Evolutionary conservation across 2,888 invertebrate genomes (phyloP).

Genomic region (Gisinianus flammeolus): DNA sequence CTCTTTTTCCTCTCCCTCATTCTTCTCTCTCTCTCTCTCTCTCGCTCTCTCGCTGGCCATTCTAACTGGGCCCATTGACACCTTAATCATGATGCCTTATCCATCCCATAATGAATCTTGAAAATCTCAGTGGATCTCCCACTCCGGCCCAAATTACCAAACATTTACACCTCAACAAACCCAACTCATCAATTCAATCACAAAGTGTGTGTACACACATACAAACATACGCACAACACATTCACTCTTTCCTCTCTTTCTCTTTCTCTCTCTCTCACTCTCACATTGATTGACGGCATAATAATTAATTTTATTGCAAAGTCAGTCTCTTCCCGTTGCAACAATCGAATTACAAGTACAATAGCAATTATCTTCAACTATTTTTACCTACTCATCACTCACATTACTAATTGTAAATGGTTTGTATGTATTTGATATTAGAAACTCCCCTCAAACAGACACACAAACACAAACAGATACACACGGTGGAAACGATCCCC

Average conservation of each 20-base stretch:
- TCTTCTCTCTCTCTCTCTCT: conserved; percentile 25
- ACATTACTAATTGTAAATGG: conserved; percentile 16
- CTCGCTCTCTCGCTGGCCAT: too few relatives aligned
- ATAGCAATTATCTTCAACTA: conserved; percentile 37
- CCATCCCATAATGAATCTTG: conserved; percentile 39
- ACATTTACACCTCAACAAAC: conserved; percentile 37
- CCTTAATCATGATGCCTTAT: conserved; percentile 48
- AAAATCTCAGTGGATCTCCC: conserved; percentile 29
- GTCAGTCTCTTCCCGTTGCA: conserved; percentile 28
- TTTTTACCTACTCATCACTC: conserved; percentile 35
- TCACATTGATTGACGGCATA: conserved; percentile 40
- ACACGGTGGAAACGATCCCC: too few relatives aligned
- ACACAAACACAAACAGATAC: conserved; percentile 7
- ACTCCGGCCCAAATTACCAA: conserved; percentile 38
- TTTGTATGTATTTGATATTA: not conserved
- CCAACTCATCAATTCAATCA: conserved; percentile 37
- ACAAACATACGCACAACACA: not conserved
- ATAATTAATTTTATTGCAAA: conserved; percentile 44
- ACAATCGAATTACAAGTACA: conserved; percentile 39
- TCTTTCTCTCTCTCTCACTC: not conserved
- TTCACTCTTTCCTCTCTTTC: conserved; percentile 1
- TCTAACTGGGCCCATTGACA: conserved; percentile 59
- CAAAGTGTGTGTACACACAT: conserved; percentile 19
- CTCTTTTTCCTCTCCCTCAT: conserved; percentile 1
- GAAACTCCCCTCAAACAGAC: not conserved